Conservation (phyloP, 1,140 invertebrate genomes). For the Drosophila aff. region DNA sequence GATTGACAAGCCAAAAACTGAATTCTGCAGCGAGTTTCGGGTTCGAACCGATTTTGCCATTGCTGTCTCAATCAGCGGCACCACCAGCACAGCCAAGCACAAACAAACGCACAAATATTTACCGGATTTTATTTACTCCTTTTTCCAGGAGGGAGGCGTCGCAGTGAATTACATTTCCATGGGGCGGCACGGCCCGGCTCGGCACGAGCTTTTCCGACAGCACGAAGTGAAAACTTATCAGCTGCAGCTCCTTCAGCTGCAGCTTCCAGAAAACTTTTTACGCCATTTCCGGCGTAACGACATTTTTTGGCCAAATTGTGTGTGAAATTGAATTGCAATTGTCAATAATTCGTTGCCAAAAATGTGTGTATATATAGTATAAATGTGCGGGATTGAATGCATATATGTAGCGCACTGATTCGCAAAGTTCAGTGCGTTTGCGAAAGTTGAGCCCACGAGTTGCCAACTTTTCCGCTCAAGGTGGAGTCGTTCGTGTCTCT, state of each 20-base stretch:
- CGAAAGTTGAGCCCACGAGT: constrained; percentile 47
- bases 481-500: constrained; percentile 17
- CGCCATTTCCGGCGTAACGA: constrained; percentile 67
- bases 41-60: constrained; percentile 23
- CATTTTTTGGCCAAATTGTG: constrained; percentile 79
- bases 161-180: constrained; percentile 76
- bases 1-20: constrained; percentile 46
- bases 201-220: constrained; percentile 35
- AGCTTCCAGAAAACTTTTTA: constrained; percentile 63
- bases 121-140: constrained; percentile 48
- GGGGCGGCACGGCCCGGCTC: constrained; percentile 13
- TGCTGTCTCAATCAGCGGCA: constrained; percentile 67
- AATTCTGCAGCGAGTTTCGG: constrained; percentile 7
- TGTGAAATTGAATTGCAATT: constrained; percentile 83
- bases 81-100: constrained; percentile 20
- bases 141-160: constrained; percentile 15
- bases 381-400: constrained; percentile 21
- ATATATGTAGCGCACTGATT: constrained; percentile 62
- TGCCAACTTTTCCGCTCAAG: constrained; percentile 40
- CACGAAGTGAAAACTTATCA: constrained; percentile 53
- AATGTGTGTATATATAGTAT: constrained; percentile 38
- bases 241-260: constrained; percentile 55
- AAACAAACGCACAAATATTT: constrained; percentile 55
- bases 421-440: constrained; percentile 61
- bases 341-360: constrained; percentile 80